A percentile compares a stretch with the other conserved stretches of the same genome.
Conservation (phyloP, 2,113 vertebrate species). For the Lipotes vexillifer region DNA sequence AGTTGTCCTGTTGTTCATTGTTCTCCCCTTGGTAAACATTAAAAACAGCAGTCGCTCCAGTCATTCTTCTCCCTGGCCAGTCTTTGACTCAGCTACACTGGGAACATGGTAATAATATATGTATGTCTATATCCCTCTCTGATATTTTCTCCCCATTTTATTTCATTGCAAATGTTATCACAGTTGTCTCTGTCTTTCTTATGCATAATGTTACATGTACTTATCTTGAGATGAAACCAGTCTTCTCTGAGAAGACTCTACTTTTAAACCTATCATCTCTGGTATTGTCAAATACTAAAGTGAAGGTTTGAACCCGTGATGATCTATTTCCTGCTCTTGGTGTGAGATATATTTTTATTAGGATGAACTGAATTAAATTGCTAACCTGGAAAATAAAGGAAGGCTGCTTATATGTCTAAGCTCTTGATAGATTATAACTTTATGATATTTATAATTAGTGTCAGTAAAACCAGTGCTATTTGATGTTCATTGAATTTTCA, state of each 20-base stretch:
- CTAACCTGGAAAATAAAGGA: background rate
- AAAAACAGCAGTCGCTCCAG: background rate
- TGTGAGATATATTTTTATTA: background rate
- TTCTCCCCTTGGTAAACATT: background rate
- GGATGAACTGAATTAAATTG: background rate
- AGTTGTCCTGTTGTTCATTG: background rate
- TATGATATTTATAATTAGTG: slow-evolving; percentile 39
- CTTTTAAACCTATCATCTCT: background rate
- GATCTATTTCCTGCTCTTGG: background rate
- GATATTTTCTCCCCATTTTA: background rate
- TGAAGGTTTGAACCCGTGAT: background rate
- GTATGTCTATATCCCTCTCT: background rate
- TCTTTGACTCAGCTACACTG: background rate
- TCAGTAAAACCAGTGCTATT: slow-evolving; percentile 18
- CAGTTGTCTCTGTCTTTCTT: background rate
- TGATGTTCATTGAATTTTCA: slow-evolving; percentile 29
- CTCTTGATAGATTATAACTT: background rate
- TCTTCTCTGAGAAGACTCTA: background rate
- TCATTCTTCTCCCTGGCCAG: background rate
- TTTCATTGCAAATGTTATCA: background rate
- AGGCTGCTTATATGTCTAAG: background rate
- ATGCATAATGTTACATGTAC: background rate
- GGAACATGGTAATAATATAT: background rate
- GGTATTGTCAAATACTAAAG: background rate
- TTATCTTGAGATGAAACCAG: background rate